Evolutionary conservation across 2,113 vertebrate species (phyloP).

Genomic region (Neofelis nebulosa): DNA sequence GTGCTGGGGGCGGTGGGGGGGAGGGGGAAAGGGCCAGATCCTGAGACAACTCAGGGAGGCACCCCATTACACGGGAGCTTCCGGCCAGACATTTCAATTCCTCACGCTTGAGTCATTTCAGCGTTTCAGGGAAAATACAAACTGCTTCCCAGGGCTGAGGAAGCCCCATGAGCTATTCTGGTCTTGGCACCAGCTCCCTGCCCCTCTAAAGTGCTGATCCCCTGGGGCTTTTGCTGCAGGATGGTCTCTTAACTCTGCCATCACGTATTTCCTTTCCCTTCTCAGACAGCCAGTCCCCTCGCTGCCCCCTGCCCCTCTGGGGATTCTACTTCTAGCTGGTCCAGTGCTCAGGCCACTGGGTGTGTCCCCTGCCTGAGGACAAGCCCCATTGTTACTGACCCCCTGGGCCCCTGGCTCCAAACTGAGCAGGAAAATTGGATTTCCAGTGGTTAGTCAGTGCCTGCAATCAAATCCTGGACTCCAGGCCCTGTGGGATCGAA

Average conservation of each 20-base stretch:
- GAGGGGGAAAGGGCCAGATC: neutral
- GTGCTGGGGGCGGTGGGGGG: neutral
- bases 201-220: neutral
- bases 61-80: neutral
- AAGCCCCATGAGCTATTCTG: slow-evolving; percentile 10
- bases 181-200: neutral
- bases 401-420: neutral
- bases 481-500: neutral
- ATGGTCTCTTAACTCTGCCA: neutral
- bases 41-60: neutral
- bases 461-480: neutral
- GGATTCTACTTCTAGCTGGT: neutral
- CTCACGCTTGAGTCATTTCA: neutral
- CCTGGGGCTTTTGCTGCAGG: neutral
- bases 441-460: neutral
- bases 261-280: neutral
- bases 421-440: neutral
- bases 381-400: neutral
- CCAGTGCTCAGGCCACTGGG: neutral
- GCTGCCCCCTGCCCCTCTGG: neutral
- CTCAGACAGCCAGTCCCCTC: neutral
- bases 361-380: neutral
- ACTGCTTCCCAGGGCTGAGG: slow-evolving; percentile 42
- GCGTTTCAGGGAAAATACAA: neutral
- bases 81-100: neutral